phyloP scores from a whole-genome alignment of 2,888 invertebrate genomes.

The Lamellibrachia columna region DNA sequence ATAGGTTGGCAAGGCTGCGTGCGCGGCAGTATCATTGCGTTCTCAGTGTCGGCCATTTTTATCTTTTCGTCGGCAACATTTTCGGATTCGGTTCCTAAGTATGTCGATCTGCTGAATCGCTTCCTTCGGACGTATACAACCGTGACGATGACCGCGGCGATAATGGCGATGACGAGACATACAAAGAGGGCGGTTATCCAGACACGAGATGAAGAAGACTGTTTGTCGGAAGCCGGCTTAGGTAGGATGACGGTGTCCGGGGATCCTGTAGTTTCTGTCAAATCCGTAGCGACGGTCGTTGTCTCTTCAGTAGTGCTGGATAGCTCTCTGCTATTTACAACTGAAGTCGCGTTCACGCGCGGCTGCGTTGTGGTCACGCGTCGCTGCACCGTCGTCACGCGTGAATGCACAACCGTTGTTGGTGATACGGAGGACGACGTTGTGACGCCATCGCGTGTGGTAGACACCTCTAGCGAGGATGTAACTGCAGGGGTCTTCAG shows the following conservation, averaged over 20 bases:
- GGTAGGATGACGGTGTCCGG: not conserved
- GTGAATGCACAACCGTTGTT: not conserved
- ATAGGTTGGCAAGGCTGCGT: no score
- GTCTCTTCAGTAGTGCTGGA: not conserved
- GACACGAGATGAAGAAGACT: not conserved
- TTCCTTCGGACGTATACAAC: not conserved
- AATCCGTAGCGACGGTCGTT: not conserved
- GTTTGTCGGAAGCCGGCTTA: not conserved
- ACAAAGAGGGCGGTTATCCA: not conserved
- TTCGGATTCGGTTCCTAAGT: not conserved
- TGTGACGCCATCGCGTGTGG: not conserved
- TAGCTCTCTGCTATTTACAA: not conserved
- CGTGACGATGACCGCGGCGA: not conserved
- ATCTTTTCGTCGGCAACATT: not conserved
- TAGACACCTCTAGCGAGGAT: not conserved
- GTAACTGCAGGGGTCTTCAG: not conserved
- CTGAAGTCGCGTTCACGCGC: not conserved
- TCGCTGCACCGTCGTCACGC: not conserved
- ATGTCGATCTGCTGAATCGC: not conserved
- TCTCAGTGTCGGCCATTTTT: not conserved
- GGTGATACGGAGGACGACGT: not conserved
- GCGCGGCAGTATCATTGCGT: not conserved
- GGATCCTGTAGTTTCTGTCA: no score
- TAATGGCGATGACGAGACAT: not conserved
- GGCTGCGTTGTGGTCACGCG: not conserved